Percentiles rank a stretch among this genome's conserved stretches.
Conservation (phyloP, 2,113 vertebrate genomes). For the Takifugu flavidus region DNA sequence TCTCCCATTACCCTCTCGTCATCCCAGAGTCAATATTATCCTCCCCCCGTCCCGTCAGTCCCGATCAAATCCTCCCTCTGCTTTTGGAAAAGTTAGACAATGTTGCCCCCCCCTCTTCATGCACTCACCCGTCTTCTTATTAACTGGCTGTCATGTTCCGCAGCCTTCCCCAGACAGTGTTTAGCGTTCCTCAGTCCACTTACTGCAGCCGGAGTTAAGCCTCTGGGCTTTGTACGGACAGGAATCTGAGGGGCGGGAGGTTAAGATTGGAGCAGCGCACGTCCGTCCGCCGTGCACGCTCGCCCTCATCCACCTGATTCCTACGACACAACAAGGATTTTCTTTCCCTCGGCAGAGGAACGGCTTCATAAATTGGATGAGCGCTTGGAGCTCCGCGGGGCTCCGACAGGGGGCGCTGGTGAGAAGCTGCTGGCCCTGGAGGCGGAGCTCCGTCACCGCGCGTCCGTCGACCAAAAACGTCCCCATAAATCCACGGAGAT, state of each 20-base stretch:
- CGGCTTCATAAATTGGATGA: no score
- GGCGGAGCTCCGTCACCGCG: no score
- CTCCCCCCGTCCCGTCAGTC: not conserved
- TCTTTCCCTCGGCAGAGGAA: no score
- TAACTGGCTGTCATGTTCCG: conserved; percentile 70
- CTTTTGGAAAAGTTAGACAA: conserved; percentile 23
- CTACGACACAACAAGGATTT: no score
- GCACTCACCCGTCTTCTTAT: conserved; percentile 56
- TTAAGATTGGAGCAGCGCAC: conserved; percentile 43
- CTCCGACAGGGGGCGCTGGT: no score
- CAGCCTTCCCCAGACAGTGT: conserved; percentile 57
- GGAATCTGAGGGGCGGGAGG: conserved; percentile 52
- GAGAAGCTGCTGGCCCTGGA: no score
- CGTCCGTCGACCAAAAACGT: no score
- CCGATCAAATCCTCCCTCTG: conserved; percentile 12
- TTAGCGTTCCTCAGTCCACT: conserved; percentile 65
- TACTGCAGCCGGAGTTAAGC: conserved; percentile 61
- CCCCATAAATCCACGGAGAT: no score
- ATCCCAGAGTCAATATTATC: conserved; percentile 51
- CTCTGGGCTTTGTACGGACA: conserved; percentile 64
- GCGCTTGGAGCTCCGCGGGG: no score
- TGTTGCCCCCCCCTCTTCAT: conserved; percentile 1
- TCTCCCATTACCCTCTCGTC: conserved; percentile 55
- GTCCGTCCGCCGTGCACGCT: conserved; percentile 51
- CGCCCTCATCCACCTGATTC: conserved; percentile 26